Base-by-base conservation (phyloP, 2,888 invertebrate genomes). In the Lasioglossum oenotherae region DNA sequence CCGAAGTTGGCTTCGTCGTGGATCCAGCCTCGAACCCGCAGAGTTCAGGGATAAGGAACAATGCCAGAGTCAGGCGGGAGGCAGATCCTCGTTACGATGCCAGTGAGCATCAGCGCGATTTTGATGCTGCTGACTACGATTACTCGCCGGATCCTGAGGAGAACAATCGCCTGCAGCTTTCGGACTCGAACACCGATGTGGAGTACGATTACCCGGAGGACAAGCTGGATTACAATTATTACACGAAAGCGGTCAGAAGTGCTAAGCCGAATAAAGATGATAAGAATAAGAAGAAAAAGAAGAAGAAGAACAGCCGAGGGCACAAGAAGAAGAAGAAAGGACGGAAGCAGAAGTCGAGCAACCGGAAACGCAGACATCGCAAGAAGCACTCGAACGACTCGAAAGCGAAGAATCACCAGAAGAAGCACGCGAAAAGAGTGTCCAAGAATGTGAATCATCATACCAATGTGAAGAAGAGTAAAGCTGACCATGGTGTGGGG, bases 361-460 rank as follows among this genome's bases (percentile, higher is more conserved):
- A 19, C 19, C 71, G 88, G 53, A 82, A 87, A 44, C 81, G 87
- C 10, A 85, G 79, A 16, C 88, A 81, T 19, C 84, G 35, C 27
- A 82, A 74, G n/a, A 84, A 87, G 27, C 84, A 84, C 19, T 73
- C 80, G 16, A 69, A 57, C 4, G 27, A 44, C 1, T 67, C 80
- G 44, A 69, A 44, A 14, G 72, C 44, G 14, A 88, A 72, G 23
- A 19, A 53, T 10, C 75, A 53, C n/a, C 16, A 57, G 0, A 86
- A 86, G 14, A 82, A 87, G 41, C 80, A 73, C 16, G 80, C 71
- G 31, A 84, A 88, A 10, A 73, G 16, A 19, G 27, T 46, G 53
- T 69, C 79, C 12, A 79, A 85, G 35, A 71, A 19, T 14, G 38
- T 31, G 23, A 69, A 38, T 23, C 74, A 5, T 75, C 89, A 57